These are phyloP conservation scores for Pantherophis guttatus DNA, from an alignment of 2,113 vertebrate species.

Conservation along the genomic window DNA sequence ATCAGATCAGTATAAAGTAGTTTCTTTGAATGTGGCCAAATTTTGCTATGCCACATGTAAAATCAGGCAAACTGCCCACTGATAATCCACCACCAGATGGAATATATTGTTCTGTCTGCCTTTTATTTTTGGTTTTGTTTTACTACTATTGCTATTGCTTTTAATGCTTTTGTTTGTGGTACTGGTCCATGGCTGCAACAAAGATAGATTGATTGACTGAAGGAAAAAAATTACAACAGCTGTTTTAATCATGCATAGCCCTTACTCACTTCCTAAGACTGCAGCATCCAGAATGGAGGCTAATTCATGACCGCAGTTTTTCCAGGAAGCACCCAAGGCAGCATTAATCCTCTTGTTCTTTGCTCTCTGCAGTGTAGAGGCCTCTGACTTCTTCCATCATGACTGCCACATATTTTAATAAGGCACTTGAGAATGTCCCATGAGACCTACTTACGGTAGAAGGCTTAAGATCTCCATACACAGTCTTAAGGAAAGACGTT, in stretches of 20 bases:
- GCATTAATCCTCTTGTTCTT: conserved; percentile 30
- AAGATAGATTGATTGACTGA: neutral
- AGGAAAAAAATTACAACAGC: conserved; percentile 27
- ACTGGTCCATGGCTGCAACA: neutral
- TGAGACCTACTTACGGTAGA: neutral
- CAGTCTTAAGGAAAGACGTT: neutral
- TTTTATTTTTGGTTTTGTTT: neutral
- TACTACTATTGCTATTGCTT: neutral
- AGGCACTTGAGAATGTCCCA: neutral
- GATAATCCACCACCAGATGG: neutral
- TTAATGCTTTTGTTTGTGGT: neutral
- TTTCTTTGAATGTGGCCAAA: neutral
- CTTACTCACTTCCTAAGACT: neutral
- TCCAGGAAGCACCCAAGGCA: conserved; percentile 37
- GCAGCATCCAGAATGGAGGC: conserved; percentile 29
- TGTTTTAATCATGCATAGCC: conserved; percentile 25
- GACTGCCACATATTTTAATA: conserved; percentile 7
- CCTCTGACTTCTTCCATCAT: neutral
- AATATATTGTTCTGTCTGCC: neutral
- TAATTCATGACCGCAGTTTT: conserved; percentile 29
- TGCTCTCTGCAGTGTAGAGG: neutral
- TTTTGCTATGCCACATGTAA: neutral
- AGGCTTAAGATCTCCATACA: neutral
- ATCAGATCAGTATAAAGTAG: neutral
- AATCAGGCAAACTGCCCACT: neutral